Evolutionary conservation across 2,113 vertebrate species (phyloP).

Genomic region (Piprites chloris): DNA sequence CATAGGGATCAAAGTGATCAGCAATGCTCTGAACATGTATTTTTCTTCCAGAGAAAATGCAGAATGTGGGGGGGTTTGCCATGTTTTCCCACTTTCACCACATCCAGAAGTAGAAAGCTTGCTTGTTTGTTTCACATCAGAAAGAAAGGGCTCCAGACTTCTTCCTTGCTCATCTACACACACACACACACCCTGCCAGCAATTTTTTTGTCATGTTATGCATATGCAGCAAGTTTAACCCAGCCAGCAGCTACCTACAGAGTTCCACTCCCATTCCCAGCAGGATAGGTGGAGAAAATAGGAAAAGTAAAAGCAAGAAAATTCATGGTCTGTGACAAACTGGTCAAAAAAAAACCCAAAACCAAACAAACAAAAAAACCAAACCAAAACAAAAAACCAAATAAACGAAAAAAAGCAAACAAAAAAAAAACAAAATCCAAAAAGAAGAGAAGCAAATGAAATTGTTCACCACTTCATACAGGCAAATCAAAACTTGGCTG

Average conservation of each 20-base stretch:
- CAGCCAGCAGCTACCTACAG: background rate
- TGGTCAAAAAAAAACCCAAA: background rate
- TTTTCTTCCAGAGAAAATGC: background rate
- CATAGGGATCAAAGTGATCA: background rate
- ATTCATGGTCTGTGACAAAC: accelerated
- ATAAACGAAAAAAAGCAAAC: background rate
- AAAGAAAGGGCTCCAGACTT: background rate
- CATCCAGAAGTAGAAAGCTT: background rate
- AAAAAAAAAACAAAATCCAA: background rate
- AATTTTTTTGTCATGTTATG: background rate
- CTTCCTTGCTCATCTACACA: background rate
- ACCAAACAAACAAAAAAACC: too few relatives aligned
- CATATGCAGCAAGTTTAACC: accelerated
- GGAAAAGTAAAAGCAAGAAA: background rate
- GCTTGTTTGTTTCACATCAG: background rate
- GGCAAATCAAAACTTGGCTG: background rate
- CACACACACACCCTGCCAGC: accelerated
- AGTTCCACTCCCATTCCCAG: background rate
- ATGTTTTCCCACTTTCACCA: background rate
- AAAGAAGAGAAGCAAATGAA: accelerated
- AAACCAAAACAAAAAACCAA: too few relatives aligned
- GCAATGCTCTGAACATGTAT: background rate
- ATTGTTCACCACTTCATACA: background rate
- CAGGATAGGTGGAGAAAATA: background rate
- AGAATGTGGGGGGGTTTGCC: background rate